Base-by-base conservation (phyloP, 1,140 invertebrate genomes). In the Aphelinus atriplicis region DNA sequence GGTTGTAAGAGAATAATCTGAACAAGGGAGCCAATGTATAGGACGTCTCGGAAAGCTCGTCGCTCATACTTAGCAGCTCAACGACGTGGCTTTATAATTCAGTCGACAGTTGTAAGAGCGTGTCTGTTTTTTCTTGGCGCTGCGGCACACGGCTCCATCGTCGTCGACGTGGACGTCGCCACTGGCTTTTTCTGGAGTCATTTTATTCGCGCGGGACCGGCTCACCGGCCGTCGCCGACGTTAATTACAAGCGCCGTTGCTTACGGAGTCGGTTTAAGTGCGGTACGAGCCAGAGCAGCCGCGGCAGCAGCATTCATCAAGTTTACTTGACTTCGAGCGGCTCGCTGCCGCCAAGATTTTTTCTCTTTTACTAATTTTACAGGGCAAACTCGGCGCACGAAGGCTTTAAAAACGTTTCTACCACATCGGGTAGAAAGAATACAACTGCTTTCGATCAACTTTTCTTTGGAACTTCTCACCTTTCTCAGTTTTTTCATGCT, bases 51-150 rank as follows among this genome's bases (percentile, higher is more conserved):
- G 26, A 26, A 26, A 26, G 26, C 26, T 26, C 26, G 26, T 26
- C 26, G 26, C 26, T 26, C 26, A 26, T 26, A 26, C 26, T 26
- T 26, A 26, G 26, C 50, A n/a, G n/a, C 62, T 1, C 47, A 2
- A 6, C 26, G n/a, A 43, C 48, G 10, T 65, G 10, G 26, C 42
- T 65, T 65, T 65, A 65, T 65, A 65, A 53, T 65, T 65, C 53
- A n/a, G 47, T 5, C 61, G 46, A 48, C 61, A 63, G 45, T 26
- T 26, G 26, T 26, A 26, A 26, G 26, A 26, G 26, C 26, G 26
- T 26, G 26, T 26, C 61, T 3, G 3, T 60, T 6, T 26, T n/a
- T 10, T 57, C n/a, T 10, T 4, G 7, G 1, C 3, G n/a, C 42
- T 7, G 2, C 62, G n/a, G n/a, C 47, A n/a, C 45, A 10, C 42